Conservation (phyloP, 2,888 invertebrate species). For the Rutpela maculata region DNA sequence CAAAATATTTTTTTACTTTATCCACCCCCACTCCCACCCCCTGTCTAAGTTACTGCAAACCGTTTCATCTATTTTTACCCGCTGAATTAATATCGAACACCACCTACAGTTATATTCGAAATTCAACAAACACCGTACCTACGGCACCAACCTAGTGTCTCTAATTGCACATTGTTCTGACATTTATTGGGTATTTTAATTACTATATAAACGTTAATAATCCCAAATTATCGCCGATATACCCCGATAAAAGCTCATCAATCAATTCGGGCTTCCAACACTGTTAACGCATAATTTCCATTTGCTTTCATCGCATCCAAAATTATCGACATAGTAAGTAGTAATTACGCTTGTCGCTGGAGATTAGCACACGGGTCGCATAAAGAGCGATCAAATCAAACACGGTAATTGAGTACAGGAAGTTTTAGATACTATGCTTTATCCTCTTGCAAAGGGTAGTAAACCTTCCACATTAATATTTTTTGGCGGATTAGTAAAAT, state of each 20-base stretch:
- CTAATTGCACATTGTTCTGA: constrained; percentile 15
- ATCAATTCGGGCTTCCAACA: constrained; percentile 10
- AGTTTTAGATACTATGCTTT: no score
- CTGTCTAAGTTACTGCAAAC: no score
- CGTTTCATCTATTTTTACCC: no score
- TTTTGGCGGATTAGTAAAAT: no score
- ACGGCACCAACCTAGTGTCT: neutral
- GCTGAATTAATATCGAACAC: no score
- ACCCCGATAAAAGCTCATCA: neutral
- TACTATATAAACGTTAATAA: constrained; percentile 25
- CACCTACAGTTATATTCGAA: no score
- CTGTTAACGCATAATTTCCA: constrained; percentile 1
- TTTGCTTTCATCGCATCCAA: neutral
- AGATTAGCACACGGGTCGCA: neutral
- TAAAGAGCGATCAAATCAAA: neutral
- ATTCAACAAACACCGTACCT: no score
- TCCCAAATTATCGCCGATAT: constrained; percentile 12
- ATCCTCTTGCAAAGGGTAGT: no score
- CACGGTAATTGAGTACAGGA: neutral
- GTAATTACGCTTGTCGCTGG: neutral
- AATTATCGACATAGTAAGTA: constrained; percentile 7
- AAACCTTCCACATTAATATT: no score
- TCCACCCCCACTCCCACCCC: no score
- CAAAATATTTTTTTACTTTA: no score
- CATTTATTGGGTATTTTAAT: constrained; percentile 23